Conservation (phyloP, 2,797 vertebrate genomes). For the Trachops cirrhosus region DNA sequence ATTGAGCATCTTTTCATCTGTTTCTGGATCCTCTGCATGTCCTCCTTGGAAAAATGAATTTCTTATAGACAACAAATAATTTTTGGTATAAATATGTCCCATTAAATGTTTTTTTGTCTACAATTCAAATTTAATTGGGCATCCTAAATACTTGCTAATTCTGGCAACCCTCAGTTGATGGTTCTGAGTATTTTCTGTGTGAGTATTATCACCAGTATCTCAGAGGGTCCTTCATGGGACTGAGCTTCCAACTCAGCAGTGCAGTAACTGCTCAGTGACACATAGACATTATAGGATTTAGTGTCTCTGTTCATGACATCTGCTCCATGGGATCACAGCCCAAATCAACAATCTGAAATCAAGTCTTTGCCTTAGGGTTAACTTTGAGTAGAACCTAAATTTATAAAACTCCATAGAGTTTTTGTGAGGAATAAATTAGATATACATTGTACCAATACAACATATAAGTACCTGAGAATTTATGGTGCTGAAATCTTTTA, state of each 20-base stretch:
- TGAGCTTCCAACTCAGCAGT: background rate
- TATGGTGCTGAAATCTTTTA: background rate
- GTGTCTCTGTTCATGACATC: background rate
- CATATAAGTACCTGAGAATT: background rate
- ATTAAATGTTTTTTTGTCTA: background rate
- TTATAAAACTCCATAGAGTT: background rate
- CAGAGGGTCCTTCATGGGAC: background rate
- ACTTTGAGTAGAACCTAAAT: background rate
- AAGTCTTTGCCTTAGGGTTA: background rate
- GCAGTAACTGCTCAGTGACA: background rate
- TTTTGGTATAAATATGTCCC: background rate
- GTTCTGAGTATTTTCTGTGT: background rate
- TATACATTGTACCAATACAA: background rate
- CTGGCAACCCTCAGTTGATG: background rate
- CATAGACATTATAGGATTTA: background rate
- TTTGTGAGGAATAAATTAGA: background rate
- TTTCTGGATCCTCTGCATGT: no score
- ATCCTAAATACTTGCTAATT: background rate
- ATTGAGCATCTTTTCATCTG: no score
- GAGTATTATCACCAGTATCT: background rate
- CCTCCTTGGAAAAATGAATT: background rate
- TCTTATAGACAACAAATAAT: background rate
- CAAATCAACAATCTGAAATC: background rate
- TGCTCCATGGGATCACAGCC: background rate
- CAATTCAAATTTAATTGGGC: background rate